These are phyloP conservation scores for Todus mexicanus DNA, from an alignment of 2,797 vertebrate genomes.

Conservation along the genomic window DNA sequence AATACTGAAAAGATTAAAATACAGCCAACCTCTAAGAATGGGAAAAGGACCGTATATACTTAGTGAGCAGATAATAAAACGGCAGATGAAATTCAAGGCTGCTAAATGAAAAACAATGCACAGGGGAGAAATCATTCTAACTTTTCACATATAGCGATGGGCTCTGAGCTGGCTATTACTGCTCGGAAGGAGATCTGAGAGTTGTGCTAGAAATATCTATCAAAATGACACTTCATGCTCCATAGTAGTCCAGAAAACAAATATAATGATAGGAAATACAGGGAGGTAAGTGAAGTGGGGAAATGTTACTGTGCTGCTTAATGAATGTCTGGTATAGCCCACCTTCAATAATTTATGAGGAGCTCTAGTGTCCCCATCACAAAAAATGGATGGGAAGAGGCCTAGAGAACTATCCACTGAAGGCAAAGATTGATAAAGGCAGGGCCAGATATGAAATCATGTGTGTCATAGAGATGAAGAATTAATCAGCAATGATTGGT, in stretches of 20 bases:
- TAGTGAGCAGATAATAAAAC: constrained; percentile 27
- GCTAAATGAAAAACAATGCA: constrained; percentile 55
- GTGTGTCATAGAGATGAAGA: background rate
- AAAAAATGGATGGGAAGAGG: background rate
- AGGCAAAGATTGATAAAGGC: background rate
- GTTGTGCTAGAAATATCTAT: constrained; percentile 4
- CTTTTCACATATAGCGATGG: background rate
- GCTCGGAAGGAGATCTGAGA: constrained; percentile 14
- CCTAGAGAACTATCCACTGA: background rate
- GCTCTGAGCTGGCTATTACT: constrained; percentile 12
- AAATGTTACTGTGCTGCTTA: background rate
- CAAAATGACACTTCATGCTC: constrained; percentile 24
- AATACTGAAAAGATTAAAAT: constrained; percentile 27
- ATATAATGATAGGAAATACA: background rate
- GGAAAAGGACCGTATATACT: constrained; percentile 22
- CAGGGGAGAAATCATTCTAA: constrained; percentile 14
- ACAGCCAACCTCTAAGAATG: background rate
- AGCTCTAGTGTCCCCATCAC: background rate
- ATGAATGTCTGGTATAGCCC: background rate
- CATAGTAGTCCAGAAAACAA: background rate
- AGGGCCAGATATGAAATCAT: background rate
- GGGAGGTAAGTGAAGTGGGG: background rate
- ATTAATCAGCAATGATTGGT: background rate
- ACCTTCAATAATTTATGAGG: background rate
- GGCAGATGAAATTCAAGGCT: constrained; percentile 40